Conservation (phyloP, 2,113 vertebrate species). For the Embiotoca jacksoni region DNA sequence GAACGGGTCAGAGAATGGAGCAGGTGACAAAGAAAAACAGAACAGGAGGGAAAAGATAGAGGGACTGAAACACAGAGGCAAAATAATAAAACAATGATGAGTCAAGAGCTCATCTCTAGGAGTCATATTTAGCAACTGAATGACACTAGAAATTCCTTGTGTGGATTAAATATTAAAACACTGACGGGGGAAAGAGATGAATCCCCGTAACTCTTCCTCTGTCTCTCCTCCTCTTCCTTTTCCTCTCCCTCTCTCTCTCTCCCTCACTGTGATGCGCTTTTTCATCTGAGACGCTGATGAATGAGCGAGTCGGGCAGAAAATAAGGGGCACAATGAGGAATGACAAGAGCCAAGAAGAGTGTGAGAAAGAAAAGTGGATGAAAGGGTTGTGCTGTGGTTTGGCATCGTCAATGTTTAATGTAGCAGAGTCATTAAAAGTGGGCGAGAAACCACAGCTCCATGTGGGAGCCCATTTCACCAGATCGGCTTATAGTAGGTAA, state of each 20-base stretch:
- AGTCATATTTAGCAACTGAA: conserved; percentile 59
- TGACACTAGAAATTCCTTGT: conserved; percentile 34
- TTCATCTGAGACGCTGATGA: conserved; percentile 31
- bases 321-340: conserved; percentile 5
- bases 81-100: conserved; percentile 59
- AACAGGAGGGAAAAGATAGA: neutral
- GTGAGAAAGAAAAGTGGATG: conserved; percentile 12
- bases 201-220: neutral
- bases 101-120: conserved; percentile 25
- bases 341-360: conserved; percentile 15
- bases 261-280: conserved; percentile 1
- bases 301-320: neutral
- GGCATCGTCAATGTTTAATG: conserved; percentile 66
- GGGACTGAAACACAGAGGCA: neutral
- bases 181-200: neutral
- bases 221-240: neutral
- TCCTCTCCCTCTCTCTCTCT: neutral
- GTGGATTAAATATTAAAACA: conserved; percentile 67
- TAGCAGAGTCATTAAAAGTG: conserved; percentile 68
- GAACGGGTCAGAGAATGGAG: neutral
- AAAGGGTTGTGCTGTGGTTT: conserved; percentile 24
- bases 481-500: conserved; percentile 33
- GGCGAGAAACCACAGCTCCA: conserved; percentile 22
- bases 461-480: conserved; percentile 51
- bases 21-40: neutral